Percentiles rank a stretch among this genome's conserved stretches.
phyloP scores from a whole-genome alignment of 2,888 invertebrate genomes.

The Drosophila austrosaltans region DNA sequence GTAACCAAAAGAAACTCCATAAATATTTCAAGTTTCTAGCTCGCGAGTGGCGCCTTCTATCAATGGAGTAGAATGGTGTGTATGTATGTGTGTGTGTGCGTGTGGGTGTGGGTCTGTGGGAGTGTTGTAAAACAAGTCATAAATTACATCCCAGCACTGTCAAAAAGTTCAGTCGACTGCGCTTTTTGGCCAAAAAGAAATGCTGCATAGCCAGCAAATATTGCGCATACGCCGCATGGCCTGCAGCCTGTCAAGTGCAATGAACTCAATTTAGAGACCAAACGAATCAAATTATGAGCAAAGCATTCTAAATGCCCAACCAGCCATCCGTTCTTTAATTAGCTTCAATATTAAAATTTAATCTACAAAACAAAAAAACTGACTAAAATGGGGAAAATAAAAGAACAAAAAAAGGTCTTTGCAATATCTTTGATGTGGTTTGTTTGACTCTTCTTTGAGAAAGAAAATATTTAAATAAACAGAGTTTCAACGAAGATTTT shows the following conservation, averaged over 20 bases:
- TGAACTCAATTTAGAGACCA: slow-evolving; percentile 69
- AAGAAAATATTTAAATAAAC: too few relatives aligned
- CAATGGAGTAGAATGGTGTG: slow-evolving; percentile 61
- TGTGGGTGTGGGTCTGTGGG: slow-evolving; percentile 39
- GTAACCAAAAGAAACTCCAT: slow-evolving; percentile 76
- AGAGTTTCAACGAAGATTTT: too few relatives aligned
- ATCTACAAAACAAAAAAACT: slow-evolving; percentile 24
- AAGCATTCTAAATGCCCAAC: slow-evolving; percentile 62
- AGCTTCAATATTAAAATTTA: slow-evolving; percentile 45
- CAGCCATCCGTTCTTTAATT: slow-evolving; percentile 63
- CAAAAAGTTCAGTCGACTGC: slow-evolving; percentile 77
- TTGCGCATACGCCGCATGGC: slow-evolving; percentile 74
- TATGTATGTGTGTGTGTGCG: slow-evolving; percentile 8
- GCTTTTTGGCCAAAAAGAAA: slow-evolving; percentile 65
- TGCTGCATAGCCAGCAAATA: slow-evolving; percentile 79
- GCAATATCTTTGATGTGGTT: slow-evolving; percentile 70
- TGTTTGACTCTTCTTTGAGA: slow-evolving; percentile 11
- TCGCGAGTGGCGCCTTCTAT: slow-evolving; percentile 78
- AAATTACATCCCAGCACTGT: slow-evolving; percentile 72
- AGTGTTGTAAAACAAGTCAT: slow-evolving; percentile 79
- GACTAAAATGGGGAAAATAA: not conserved
- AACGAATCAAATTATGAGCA: slow-evolving; percentile 56
- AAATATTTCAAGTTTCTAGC: slow-evolving; percentile 73
- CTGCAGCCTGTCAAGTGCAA: slow-evolving; percentile 70
- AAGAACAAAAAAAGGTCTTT: slow-evolving; percentile 34